Conservation (phyloP, 2,113 vertebrate species). For the Pipa parva region DNA sequence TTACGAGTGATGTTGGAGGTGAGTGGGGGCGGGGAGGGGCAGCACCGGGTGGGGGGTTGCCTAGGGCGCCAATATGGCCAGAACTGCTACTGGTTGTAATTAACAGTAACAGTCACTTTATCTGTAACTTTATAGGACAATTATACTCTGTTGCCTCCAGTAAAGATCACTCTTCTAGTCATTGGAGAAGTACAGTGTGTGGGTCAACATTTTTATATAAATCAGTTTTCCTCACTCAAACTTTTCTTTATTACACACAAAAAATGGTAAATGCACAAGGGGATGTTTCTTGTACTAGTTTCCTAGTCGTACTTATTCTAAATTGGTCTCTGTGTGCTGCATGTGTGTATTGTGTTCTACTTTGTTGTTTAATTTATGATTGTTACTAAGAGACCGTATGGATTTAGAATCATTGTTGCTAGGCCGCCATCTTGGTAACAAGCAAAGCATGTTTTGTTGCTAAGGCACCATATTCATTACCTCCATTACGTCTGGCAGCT, state of each 20-base stretch:
- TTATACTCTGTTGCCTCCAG: too few relatives aligned
- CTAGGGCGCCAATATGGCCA: too few relatives aligned
- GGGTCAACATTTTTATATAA: too few relatives aligned
- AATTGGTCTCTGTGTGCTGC: neutral
- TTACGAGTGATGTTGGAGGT: too few relatives aligned
- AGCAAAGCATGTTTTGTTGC: neutral
- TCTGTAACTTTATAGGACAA: too few relatives aligned
- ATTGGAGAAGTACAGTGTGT: too few relatives aligned
- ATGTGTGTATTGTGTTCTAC: neutral
- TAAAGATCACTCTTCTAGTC: too few relatives aligned
- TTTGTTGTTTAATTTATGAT: slow-evolving; percentile 1
- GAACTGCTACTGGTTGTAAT: too few relatives aligned
- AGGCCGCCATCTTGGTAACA: slow-evolving; percentile 1
- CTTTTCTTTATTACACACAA: neutral
- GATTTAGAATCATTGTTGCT: neutral
- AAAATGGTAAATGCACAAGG: neutral
- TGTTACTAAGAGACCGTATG: neutral
- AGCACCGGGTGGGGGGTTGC: too few relatives aligned
- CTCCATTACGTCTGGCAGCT: slow-evolving; percentile 27
- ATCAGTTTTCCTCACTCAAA: neutral
- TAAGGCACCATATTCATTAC: slow-evolving; percentile 20
- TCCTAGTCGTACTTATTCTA: neutral
- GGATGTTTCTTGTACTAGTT: neutral
- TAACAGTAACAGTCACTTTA: too few relatives aligned
- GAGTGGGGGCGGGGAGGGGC: too few relatives aligned